These are phyloP conservation scores for Resseliella maxima DNA, from an alignment of 2,888 invertebrate genomes.

Conservation along the genomic window DNA sequence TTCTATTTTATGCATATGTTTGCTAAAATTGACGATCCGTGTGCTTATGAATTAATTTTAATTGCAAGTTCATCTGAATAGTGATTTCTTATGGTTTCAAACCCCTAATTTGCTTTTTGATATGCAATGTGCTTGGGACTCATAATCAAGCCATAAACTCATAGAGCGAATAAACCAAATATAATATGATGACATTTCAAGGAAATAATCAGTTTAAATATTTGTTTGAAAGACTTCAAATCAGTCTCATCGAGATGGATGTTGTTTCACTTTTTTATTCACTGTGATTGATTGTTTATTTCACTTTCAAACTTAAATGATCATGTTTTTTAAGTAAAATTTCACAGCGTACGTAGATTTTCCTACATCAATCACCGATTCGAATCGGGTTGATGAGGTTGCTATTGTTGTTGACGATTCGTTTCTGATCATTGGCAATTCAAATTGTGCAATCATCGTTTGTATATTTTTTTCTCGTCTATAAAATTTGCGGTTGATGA, in stretches of 20 bases:
- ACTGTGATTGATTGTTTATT: background rate
- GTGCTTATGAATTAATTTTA: too few species aligned
- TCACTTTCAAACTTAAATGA: slow-evolving; percentile 8
- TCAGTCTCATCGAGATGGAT: background rate
- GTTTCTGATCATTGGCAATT: background rate
- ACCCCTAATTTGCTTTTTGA: background rate
- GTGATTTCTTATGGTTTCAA: too few species aligned
- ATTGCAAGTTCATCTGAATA: too few species aligned
- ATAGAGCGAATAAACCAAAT: too few species aligned
- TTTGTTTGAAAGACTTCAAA: background rate
- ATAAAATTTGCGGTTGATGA: background rate
- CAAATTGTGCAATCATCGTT: background rate
- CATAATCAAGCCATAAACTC: too few species aligned
- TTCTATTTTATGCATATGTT: too few species aligned
- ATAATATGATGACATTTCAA: too few species aligned
- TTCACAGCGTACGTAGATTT: background rate
- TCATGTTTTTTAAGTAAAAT: background rate
- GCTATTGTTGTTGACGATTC: background rate
- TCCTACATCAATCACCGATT: slow-evolving; percentile 5
- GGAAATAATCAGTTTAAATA: background rate
- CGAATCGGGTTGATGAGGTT: background rate
- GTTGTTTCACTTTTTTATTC: background rate
- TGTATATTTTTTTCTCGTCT: background rate
- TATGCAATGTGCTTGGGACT: too few species aligned
- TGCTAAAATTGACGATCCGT: too few species aligned